Evolutionary conservation across 2,113 vertebrate species (phyloP).

Genomic region (Cromileptes altivelis): DNA sequence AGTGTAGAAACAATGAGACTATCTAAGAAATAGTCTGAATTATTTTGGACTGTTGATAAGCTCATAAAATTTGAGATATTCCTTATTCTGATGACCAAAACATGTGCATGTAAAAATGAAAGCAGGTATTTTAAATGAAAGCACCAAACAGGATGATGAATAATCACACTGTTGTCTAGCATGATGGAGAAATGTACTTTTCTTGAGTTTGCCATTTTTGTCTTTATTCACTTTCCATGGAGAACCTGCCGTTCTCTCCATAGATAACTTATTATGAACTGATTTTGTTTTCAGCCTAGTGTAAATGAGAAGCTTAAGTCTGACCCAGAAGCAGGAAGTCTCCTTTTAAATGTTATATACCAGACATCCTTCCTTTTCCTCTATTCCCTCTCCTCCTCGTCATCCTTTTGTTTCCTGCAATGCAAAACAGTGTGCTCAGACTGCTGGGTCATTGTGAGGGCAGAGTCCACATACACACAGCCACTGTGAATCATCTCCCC

Average conservation of each 20-base stretch:
- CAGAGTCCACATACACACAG: constrained; percentile 16
- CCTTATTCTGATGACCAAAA: neutral
- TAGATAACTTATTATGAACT: too few relatives aligned
- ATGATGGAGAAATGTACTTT: too few relatives aligned
- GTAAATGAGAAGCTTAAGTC: neutral
- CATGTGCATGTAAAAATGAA: too few relatives aligned
- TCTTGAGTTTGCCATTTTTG: neutral
- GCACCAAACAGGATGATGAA: neutral
- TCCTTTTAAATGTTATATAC: constrained; percentile 20
- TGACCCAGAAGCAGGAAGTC: constrained; percentile 32
- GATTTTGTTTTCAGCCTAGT: too few relatives aligned
- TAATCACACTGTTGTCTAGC: too few relatives aligned
- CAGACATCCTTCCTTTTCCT: constrained; percentile 11
- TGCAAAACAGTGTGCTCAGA: constrained; percentile 51
- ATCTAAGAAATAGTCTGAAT: neutral
- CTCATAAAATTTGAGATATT: neutral
- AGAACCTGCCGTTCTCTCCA: neutral
- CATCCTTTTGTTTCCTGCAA: constrained; percentile 36
- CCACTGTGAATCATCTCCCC: constrained; percentile 13
- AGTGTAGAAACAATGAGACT: neutral
- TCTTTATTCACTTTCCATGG: neutral
- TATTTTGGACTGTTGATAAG: neutral
- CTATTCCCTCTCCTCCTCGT: neutral
- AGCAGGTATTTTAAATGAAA: too few relatives aligned
- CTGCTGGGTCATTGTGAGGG: constrained; percentile 42